Conservation (phyloP, 2,888 invertebrate genomes). For the Epinotia brunnichana region DNA sequence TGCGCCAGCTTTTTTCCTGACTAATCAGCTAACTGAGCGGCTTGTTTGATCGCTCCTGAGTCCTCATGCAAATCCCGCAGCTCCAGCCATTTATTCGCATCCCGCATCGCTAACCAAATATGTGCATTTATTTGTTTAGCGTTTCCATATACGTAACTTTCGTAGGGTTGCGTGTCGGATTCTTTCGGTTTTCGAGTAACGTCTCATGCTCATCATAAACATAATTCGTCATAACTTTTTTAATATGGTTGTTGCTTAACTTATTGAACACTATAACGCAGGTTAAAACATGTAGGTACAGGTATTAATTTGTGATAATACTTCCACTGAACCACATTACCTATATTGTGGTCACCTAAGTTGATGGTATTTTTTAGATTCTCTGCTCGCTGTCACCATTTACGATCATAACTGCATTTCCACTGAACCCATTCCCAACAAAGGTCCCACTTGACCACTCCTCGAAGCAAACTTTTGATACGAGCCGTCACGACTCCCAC, state of each 20-base stretch:
- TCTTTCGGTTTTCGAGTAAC: neutral
- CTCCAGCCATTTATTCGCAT: conserved; percentile 56
- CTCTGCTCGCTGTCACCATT: no score
- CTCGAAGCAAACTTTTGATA: conserved; percentile 52
- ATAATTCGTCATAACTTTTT: no score
- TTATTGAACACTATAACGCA: no score
- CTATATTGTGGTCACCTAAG: neutral
- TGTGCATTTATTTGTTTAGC: conserved; percentile 77
- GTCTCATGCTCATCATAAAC: neutral
- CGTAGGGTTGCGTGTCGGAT: conserved; percentile 25
- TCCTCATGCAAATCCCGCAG: conserved; percentile 71
- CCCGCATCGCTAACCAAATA: conserved; percentile 75
- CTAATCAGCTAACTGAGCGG: conserved; percentile 51
- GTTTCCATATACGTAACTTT: conserved; percentile 33
- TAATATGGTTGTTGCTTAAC: no score
- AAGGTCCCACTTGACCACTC: conserved; percentile 36
- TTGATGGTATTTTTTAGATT: neutral
- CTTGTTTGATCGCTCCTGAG: conserved; percentile 64
- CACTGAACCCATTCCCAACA: conserved; percentile 26
- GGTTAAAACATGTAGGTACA: no score
- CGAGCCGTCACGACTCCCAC: conserved; percentile 55
- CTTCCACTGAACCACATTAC: no score
- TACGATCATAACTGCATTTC: neutral
- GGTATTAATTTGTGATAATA: no score
- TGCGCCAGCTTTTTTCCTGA: conserved; percentile 32